Percentiles rank a stretch among this genome's conserved stretches.
These are phyloP conservation scores for Synchiropus splendidus DNA, from an alignment of 2,113 vertebrate species.

Conservation along the genomic window DNA sequence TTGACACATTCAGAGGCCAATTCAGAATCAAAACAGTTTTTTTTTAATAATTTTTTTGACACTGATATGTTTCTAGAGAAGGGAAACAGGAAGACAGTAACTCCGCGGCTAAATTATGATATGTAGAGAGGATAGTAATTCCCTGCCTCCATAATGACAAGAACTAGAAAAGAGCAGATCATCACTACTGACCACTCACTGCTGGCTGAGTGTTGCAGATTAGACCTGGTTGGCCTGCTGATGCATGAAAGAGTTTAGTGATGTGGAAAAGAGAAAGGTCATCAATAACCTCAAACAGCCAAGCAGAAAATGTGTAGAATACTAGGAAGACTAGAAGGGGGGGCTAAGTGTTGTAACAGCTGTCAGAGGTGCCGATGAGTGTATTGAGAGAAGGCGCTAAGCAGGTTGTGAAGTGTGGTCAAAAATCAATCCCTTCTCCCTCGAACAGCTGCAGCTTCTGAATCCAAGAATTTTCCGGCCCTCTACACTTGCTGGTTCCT, in stretches of 20 bases:
- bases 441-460: no score
- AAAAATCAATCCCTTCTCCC: no score
- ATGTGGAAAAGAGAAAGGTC: constrained; percentile 74
- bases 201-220: constrained; percentile 60
- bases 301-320: constrained; percentile 70
- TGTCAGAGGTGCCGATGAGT: constrained; percentile 28
- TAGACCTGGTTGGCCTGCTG: constrained; percentile 53
- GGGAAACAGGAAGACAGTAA: no score
- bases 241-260: constrained; percentile 65
- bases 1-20: no score
- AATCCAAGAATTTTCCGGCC: no score
- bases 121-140: no score
- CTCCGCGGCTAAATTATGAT: no score
- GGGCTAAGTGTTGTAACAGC: constrained; percentile 53
- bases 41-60: no score
- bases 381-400: constrained; percentile 16
- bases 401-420: constrained; percentile 20
- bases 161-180: constrained; percentile 35
- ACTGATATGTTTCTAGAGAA: no score
- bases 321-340: constrained; percentile 47
- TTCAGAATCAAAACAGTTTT: no score
- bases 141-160: constrained; percentile 31
- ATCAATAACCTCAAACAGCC: constrained; percentile 75
- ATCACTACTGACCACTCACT: constrained; percentile 54
- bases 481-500: no score